phyloP scores from a whole-genome alignment of 1,140 invertebrate genomes.

The Himalopsyche phryganea region DNA sequence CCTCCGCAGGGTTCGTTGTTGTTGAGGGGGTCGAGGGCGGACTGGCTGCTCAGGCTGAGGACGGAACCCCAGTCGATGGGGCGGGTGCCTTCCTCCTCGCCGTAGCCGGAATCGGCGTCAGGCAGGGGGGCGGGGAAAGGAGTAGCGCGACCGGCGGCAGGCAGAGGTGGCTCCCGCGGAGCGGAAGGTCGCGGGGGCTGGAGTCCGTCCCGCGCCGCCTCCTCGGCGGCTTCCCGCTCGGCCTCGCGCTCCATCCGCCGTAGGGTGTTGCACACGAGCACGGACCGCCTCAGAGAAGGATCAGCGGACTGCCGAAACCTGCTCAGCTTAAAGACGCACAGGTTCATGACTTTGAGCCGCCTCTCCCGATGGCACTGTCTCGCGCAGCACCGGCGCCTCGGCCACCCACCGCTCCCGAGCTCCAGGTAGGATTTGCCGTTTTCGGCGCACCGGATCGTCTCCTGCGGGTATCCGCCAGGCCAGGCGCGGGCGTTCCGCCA shows the following conservation, averaged over 20 bases:
- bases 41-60: conserved; percentile 77
- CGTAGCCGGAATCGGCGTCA: conserved; percentile 71
- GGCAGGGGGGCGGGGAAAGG: conserved; percentile 46
- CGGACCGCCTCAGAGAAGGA: conserved; percentile 85
- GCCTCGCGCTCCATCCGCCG: conserved; percentile 88
- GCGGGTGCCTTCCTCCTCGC: conserved; percentile 70
- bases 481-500: conserved; percentile 45
- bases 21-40: conserved; percentile 77
- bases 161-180: conserved; percentile 48
- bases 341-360: conserved; percentile 83
- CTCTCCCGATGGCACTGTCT: conserved; percentile 77
- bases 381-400: conserved; percentile 71
- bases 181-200: conserved; percentile 40
- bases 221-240: conserved; percentile 68
- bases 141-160: conserved; percentile 49
- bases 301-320: conserved; percentile 84
- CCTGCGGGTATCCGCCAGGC: conserved; percentile 57
- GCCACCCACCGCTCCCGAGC: conserved; percentile 73
- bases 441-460: conserved; percentile 81
- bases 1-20: conserved; percentile 62
- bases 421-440: conserved; percentile 89
- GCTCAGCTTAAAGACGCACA: conserved; percentile 89
- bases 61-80: conserved; percentile 90
- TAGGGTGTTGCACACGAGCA: conserved; percentile 91
- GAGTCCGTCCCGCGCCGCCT: conserved; percentile 39